phyloP scores from a whole-genome alignment of 2,797 vertebrate genomes.

The Leucoraja ocellata region DNA sequence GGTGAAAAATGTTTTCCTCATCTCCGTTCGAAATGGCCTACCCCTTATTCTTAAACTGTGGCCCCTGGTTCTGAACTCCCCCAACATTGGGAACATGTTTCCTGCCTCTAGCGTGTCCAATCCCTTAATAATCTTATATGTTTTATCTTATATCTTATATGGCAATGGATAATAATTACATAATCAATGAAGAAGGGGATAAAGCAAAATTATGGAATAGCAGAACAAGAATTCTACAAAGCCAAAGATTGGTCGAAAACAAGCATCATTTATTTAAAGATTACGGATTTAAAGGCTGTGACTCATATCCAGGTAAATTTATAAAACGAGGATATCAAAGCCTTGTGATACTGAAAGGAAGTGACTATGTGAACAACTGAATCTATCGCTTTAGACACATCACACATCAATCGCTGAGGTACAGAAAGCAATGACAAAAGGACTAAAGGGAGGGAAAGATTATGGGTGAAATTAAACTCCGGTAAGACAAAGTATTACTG shows the following conservation, averaged over 20 bases:
- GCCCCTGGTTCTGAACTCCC: no score
- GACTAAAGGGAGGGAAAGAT: neutral
- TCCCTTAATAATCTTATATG: no score
- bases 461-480: neutral
- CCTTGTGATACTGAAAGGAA: neutral
- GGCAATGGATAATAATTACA: conserved; percentile 2
- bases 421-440: neutral
- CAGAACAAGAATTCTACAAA: neutral
- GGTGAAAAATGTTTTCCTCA: no score
- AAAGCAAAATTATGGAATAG: neutral
- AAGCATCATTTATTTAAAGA: neutral
- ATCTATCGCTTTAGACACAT: neutral
- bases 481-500: neutral
- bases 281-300: neutral
- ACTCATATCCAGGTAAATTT: neutral
- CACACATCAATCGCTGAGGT: neutral
- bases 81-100: no score
- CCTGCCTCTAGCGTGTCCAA: no score
- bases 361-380: neutral
- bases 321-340: neutral
- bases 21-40: no score
- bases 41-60: no score
- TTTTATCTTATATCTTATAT: no score
- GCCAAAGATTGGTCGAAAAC: neutral
- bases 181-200: conserved; percentile 11